Conservation (phyloP, 2,113 vertebrate species). For the Spea multiplicata region DNA sequence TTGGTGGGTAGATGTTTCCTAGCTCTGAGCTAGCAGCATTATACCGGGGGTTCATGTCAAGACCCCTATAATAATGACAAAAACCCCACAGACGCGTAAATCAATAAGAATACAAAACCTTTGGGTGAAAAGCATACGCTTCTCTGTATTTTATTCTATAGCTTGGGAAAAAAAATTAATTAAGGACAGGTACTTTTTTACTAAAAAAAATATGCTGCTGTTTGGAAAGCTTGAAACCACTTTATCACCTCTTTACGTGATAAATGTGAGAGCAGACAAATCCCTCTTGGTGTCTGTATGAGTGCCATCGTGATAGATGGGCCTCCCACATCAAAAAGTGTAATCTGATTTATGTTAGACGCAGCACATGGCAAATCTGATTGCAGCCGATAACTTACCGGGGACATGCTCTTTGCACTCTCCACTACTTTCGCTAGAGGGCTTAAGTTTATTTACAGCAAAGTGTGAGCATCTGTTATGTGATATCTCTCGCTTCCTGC, state of each 20-base stretch:
- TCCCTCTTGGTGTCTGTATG: slow-evolving; percentile 16
- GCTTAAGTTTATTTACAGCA: slow-evolving; percentile 33
- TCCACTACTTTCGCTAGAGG: slow-evolving; percentile 17
- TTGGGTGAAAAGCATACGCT: too few species aligned
- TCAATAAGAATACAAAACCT: too few species aligned
- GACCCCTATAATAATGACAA: too few species aligned
- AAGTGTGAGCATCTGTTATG: slow-evolving; percentile 21
- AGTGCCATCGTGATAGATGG: slow-evolving; percentile 39
- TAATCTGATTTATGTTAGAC: slow-evolving; percentile 37
- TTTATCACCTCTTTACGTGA: slow-evolving; percentile 27
- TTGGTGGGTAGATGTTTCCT: too few species aligned
- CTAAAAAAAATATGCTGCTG: slow-evolving; percentile 7
- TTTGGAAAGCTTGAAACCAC: slow-evolving; percentile 4
- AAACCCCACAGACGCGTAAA: too few species aligned
- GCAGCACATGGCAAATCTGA: slow-evolving; percentile 33
- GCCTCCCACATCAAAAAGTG: slow-evolving; percentile 19
- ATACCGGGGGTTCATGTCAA: too few species aligned
- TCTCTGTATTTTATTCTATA: not conserved
- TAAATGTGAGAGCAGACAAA: slow-evolving; percentile 31
- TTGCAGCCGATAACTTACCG: slow-evolving; percentile 21
- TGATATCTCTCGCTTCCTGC: not conserved
- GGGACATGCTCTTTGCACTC: slow-evolving; percentile 22
- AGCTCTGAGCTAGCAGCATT: too few species aligned
- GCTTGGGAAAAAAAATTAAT: not conserved
- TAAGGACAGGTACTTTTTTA: not conserved